A percentile compares a stretch with the other conserved stretches of the same genome.
phyloP scores from a whole-genome alignment of 1,140 invertebrate genomes.

The Drosophila prosaltans region DNA sequence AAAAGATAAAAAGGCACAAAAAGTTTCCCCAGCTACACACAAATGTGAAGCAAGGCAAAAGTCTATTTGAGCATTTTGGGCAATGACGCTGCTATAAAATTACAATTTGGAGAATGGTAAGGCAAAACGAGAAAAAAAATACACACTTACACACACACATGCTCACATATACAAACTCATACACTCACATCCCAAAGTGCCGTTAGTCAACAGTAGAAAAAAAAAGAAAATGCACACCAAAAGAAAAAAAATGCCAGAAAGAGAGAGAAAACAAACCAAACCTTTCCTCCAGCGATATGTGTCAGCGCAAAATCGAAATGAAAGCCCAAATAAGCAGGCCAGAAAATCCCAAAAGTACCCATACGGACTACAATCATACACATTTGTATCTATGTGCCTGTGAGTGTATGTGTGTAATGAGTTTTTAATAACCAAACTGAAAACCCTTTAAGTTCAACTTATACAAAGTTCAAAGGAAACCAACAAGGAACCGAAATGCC shows the following conservation, averaged over 20 bases:
- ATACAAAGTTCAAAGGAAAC: slow-evolving; percentile 37
- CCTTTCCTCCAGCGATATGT: slow-evolving; percentile 67
- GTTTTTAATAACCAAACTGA: slow-evolving; percentile 79
- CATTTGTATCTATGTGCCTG: background rate
- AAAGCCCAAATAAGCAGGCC: slow-evolving; percentile 57
- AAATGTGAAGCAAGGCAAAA: slow-evolving; percentile 46
- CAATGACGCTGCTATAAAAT: slow-evolving; percentile 79
- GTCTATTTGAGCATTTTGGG: slow-evolving; percentile 77
- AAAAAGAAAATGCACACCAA: slow-evolving; percentile 6
- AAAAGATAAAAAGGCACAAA: slow-evolving; percentile 26
- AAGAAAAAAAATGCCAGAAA: slow-evolving; percentile 21
- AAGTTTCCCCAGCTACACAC: slow-evolving; percentile 23
- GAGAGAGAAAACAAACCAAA: background rate
- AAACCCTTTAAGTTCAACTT: slow-evolving; percentile 68
- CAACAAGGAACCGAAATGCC: background rate
- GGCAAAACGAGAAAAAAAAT: slow-evolving; percentile 31
- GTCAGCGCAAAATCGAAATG: slow-evolving; percentile 73
- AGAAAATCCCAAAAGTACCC: slow-evolving; percentile 20
- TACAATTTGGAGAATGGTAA: slow-evolving; percentile 80
- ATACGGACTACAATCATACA: background rate
- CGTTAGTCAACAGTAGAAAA: slow-evolving; percentile 56
- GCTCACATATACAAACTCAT: slow-evolving; percentile 20
- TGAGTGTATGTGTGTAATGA: slow-evolving; percentile 47
- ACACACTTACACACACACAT: slow-evolving; percentile 26
- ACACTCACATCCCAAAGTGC: slow-evolving; percentile 43